A percentile compares a stretch with the other conserved stretches of the same genome.
These are phyloP conservation scores for Lamellibrachia luymesi DNA, from an alignment of 1,140 invertebrate genomes.

Conservation along the genomic window DNA sequence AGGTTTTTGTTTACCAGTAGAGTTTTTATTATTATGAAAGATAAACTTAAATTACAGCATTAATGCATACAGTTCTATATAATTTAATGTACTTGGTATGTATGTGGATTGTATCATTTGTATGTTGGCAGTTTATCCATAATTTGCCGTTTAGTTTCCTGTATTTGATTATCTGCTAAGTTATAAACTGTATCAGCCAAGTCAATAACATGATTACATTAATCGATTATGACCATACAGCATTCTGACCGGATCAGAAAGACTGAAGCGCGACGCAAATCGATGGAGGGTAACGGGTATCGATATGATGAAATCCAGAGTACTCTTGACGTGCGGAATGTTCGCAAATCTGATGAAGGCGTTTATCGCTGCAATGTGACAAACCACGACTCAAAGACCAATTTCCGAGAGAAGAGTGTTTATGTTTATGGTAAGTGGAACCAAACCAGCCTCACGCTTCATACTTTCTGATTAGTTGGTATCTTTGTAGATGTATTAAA, in stretches of 20 bases:
- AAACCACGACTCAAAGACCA: conserved; percentile 13
- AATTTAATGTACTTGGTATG: too few species aligned
- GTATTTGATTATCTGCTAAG: background rate
- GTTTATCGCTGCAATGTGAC: conserved; percentile 9
- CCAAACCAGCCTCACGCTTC: background rate
- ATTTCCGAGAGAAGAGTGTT: background rate
- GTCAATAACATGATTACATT: background rate
- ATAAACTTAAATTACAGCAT: too few species aligned
- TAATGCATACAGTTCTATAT: too few species aligned
- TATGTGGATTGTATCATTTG: background rate
- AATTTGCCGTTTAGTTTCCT: background rate
- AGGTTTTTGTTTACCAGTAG: background rate
- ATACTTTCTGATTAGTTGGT: background rate
- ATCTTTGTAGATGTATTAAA: too few species aligned
- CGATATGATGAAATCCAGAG: background rate
- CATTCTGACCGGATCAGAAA: background rate
- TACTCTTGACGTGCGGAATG: background rate
- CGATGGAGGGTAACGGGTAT: background rate
- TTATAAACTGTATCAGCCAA: background rate
- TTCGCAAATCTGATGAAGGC: background rate
- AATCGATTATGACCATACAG: background rate
- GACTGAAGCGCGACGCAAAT: background rate
- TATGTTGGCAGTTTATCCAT: background rate
- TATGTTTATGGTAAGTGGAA: conserved; percentile 7
- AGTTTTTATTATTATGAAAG: background rate